phyloP scores from a whole-genome alignment of 2,888 invertebrate genomes.

The Ferrisia virgata region DNA sequence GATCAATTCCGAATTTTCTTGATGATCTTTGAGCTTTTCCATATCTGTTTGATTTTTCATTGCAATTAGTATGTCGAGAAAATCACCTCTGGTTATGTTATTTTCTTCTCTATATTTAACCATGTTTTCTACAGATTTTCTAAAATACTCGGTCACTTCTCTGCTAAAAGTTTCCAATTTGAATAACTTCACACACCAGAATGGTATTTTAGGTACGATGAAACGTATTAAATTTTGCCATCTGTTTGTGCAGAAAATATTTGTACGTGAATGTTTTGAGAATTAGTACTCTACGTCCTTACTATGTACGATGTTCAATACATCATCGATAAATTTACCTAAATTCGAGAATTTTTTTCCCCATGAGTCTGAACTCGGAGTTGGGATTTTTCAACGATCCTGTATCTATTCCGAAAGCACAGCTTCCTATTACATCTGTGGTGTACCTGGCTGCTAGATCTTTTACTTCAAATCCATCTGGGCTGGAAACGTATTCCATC shows the following conservation, averaged over 20 bases:
- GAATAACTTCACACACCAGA: background rate
- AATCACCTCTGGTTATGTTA: background rate
- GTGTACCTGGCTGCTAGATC: background rate
- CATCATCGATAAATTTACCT: no score
- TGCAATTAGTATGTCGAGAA: background rate
- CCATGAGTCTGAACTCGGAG: background rate
- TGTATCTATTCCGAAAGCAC: constrained; percentile 22
- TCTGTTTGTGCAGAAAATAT: background rate
- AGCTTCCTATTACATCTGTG: constrained; percentile 26
- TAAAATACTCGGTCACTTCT: background rate
- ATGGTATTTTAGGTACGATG: background rate
- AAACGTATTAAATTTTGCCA: background rate
- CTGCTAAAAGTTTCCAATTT: background rate
- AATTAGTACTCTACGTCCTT: background rate
- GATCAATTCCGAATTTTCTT: background rate
- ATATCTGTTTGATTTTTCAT: background rate
- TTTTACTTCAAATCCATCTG: background rate
- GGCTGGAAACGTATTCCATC: background rate
- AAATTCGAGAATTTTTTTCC: background rate
- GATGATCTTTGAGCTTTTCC: background rate
- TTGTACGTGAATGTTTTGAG: background rate
- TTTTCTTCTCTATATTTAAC: background rate
- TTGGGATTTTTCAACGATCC: background rate
- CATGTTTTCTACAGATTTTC: background rate
- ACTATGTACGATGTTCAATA: no score